Evolutionary conservation across 2,113 vertebrate species (phyloP).

Genomic region (Myrmecophaga tridactyla): DNA sequence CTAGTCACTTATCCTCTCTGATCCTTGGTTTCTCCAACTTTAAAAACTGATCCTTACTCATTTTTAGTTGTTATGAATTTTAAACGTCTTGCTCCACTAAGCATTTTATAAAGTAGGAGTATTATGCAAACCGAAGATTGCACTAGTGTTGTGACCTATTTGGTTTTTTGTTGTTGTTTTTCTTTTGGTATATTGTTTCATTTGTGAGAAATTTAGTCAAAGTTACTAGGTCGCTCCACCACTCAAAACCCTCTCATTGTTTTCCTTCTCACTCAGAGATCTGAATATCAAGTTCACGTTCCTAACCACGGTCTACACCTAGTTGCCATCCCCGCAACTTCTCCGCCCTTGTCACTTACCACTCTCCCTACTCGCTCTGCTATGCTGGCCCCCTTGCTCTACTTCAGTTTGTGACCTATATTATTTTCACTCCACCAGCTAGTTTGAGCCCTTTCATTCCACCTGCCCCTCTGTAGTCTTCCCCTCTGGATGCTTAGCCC

Average conservation of each 20-base stretch:
- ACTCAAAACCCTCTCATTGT: background rate
- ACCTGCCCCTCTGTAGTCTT: background rate
- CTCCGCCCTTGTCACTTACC: background rate
- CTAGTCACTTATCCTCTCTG: background rate
- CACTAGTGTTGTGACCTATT: background rate
- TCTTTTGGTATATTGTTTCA: constrained; percentile 20
- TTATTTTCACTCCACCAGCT: background rate
- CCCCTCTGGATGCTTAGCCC: background rate
- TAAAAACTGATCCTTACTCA: background rate
- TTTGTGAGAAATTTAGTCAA: constrained; percentile 6
- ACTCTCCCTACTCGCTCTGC: background rate
- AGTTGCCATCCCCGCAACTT: background rate
- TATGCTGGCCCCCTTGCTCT: background rate
- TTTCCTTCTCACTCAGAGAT: background rate
- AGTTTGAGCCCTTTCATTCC: background rate
- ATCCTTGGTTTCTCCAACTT: background rate
- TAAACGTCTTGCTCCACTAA: background rate
- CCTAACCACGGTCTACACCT: background rate
- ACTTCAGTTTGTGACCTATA: background rate
- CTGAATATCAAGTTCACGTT: background rate
- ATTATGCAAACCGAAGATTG: background rate
- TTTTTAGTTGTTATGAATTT: background rate
- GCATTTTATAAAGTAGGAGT: background rate
- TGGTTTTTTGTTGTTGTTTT: background rate
- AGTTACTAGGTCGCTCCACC: background rate